These are phyloP conservation scores for Prionace glauca DNA, from an alignment of 2,797 vertebrate genomes.

Conservation along the genomic window DNA sequence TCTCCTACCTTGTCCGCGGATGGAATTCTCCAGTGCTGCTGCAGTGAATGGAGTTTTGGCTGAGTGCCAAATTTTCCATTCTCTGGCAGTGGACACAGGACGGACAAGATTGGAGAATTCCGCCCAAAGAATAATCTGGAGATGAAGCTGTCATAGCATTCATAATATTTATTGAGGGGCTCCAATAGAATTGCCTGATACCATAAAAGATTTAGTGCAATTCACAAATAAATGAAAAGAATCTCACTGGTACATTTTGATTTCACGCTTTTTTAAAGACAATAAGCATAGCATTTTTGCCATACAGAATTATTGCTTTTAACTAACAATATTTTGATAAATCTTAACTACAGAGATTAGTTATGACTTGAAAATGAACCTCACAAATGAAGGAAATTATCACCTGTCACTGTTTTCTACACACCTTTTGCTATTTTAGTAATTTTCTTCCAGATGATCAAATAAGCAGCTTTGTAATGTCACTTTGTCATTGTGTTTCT, in stretches of 20 bases:
- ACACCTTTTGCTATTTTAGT: neutral
- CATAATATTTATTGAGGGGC: neutral
- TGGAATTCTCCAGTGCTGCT: no score
- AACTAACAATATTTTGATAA: neutral
- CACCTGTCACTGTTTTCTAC: neutral
- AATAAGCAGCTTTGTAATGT: neutral
- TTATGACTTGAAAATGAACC: neutral
- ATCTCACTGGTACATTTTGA: neutral
- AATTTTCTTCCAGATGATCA: neutral
- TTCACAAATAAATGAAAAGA: neutral
- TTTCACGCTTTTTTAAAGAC: neutral
- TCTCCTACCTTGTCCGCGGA: no score
- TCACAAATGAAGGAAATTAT: neutral
- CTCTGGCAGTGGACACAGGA: no score
- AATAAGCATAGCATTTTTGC: neutral
- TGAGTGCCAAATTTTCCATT: no score
- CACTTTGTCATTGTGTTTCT: neutral
- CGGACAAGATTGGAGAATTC: no score
- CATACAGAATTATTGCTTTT: neutral
- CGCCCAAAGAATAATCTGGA: neutral
- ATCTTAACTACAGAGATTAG: neutral
- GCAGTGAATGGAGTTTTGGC: no score
- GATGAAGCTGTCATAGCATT: neutral
- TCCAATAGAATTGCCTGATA: neutral
- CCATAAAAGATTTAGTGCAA: neutral